Conservation (phyloP, 2,888 invertebrate genomes). For the Thyatira batis region DNA sequence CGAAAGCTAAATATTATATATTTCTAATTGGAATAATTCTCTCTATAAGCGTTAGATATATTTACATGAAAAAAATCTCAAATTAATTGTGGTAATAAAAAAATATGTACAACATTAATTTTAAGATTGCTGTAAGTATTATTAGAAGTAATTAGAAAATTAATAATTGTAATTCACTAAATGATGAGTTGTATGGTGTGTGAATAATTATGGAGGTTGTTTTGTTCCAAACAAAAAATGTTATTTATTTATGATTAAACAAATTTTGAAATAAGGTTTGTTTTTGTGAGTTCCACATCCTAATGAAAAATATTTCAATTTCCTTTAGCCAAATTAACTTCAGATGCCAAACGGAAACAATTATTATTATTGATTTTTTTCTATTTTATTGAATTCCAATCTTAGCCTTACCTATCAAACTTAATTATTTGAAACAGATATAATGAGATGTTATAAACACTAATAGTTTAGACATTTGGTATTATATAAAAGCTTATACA, state of each 20-base stretch:
- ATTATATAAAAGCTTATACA: no score
- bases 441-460: no score
- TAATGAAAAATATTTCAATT: not conserved
- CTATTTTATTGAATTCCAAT: no score
- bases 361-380: no score
- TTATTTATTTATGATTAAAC: constrained; percentile 83
- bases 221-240: constrained; percentile 81
- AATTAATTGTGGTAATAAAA: constrained; percentile 77
- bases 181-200: constrained; percentile 76
- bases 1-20: constrained; percentile 46
- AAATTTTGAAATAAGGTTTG: constrained; percentile 74
- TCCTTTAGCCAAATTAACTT: constrained; percentile 11
- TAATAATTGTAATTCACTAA: constrained; percentile 78
- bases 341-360: no score
- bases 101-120: constrained; percentile 77
- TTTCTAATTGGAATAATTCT: constrained; percentile 73
- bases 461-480: no score
- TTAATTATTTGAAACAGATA: no score
- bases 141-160: constrained; percentile 79
- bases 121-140: constrained; percentile 82
- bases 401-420: no score
- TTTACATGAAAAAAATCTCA: constrained; percentile 76
- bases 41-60: constrained; percentile 77
- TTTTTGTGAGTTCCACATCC: constrained; percentile 38
- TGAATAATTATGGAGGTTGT: constrained; percentile 80